Evolutionary conservation across 37 sponge, comb jelly and placozoan species (phyloP).

Genomic region (Petrosia ficiformis): DNA sequence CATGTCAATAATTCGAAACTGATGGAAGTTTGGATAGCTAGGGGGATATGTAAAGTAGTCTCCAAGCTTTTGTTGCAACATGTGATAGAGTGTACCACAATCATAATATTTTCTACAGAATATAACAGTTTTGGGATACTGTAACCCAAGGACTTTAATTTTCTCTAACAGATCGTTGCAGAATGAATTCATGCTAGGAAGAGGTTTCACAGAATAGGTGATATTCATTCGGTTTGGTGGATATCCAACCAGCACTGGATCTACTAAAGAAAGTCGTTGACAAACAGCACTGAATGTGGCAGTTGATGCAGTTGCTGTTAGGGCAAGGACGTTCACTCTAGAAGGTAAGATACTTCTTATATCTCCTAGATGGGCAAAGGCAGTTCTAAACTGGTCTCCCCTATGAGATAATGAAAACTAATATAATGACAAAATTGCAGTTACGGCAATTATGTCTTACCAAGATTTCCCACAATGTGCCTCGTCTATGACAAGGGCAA

Average conservation of each 20-base stretch:
- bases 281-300: background rate
- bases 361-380: too few species aligned
- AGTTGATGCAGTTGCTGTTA: too few species aligned
- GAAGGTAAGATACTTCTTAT: too few species aligned
- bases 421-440: too few species aligned
- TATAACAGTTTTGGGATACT: conserved; percentile 33
- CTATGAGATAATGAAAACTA: too few species aligned
- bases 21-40: conserved; percentile 1
- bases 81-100: conserved; percentile 13
- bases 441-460: too few species aligned
- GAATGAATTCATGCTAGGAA: background rate
- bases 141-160: background rate
- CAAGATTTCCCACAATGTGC: too few species aligned
- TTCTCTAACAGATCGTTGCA: background rate
- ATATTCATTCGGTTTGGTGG: conserved; percentile 14
- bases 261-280: conserved; percentile 1
- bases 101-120: conserved; percentile 11
- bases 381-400: too few species aligned
- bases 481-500: too few species aligned
- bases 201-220: background rate
- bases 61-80: conserved; percentile 4
- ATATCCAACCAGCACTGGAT: conserved; percentile 22
- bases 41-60: conserved; percentile 10
- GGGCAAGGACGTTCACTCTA: too few species aligned
- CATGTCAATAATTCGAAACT: conserved; percentile 21